Evolutionary conservation across 2,797 vertebrate species (phyloP).

Genomic region (Phaenicophaeus curvirostris): DNA sequence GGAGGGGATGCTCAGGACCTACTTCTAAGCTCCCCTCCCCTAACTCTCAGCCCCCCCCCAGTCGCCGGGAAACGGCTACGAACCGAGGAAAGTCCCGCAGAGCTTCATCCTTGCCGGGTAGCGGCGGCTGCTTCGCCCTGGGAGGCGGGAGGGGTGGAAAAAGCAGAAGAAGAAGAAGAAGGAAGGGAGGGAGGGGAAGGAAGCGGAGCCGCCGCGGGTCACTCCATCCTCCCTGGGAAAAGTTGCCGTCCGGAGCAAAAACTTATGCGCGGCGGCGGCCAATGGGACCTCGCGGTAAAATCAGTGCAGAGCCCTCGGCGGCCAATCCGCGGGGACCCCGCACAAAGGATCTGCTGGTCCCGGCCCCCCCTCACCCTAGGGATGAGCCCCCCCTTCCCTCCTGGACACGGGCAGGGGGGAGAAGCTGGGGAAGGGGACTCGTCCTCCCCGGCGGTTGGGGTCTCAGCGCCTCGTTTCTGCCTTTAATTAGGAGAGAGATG

Average conservation of each 20-base stretch:
- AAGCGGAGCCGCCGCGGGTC: constrained; percentile 54
- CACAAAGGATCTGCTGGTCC: not conserved
- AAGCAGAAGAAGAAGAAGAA: not conserved
- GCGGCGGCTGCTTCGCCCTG: constrained; percentile 29
- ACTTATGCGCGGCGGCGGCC: constrained; percentile 82
- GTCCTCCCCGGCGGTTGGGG: not conserved
- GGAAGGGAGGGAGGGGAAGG: not conserved
- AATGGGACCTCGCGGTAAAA: constrained; percentile 76
- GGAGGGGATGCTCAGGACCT: fast-evolving
- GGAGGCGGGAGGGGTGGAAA: not conserved
- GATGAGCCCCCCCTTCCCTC: not conserved
- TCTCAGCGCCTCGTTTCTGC: not conserved
- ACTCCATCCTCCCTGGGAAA: constrained; percentile 80
- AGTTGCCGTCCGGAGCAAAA: constrained; percentile 83
- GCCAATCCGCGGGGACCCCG: constrained; percentile 76
- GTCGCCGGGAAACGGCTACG: constrained; percentile 65
- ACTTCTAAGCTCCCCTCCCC: no score
- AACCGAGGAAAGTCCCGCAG: constrained; percentile 92
- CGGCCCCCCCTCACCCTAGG: not conserved
- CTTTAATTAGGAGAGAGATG: not conserved
- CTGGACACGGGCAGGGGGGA: not conserved
- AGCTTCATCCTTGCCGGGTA: constrained; percentile 86
- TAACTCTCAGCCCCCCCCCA: fast-evolving
- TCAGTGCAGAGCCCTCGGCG: constrained; percentile 67
- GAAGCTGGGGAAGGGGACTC: not conserved